These are phyloP conservation scores for Aplochiton taeniatus DNA, from an alignment of 2,797 vertebrate genomes.

Conservation along the genomic window DNA sequence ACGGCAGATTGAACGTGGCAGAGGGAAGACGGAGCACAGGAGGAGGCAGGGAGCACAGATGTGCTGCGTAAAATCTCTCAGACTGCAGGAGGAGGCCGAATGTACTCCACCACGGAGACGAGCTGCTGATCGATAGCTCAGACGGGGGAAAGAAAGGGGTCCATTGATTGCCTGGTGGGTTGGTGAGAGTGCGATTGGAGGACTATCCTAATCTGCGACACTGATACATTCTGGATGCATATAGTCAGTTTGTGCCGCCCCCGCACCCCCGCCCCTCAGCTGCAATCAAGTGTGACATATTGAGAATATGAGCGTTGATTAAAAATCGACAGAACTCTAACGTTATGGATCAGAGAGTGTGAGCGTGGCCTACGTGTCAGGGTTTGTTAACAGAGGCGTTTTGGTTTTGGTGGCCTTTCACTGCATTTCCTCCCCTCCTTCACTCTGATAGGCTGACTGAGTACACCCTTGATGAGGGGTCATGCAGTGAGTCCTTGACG, in stretches of 20 bases:
- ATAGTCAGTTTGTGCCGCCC: too few relatives aligned
- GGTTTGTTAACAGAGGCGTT: too few relatives aligned
- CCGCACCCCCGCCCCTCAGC: slow-evolving; percentile 10
- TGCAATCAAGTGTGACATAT: slow-evolving; percentile 27
- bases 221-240: too few relatives aligned
- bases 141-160: slow-evolving; percentile 23
- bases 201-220: too few relatives aligned
- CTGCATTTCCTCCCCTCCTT: too few relatives aligned
- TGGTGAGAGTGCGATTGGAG: slow-evolving; percentile 18
- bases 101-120: slow-evolving; percentile 24
- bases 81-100: slow-evolving; percentile 28
- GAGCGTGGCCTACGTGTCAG: slow-evolving; percentile 6
- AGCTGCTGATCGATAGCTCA: slow-evolving; percentile 45
- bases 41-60: neutral
- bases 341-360: slow-evolving; percentile 29
- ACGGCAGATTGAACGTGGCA: too few relatives aligned
- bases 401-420: neutral
- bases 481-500: slow-evolving; percentile 7
- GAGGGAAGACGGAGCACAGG: too few relatives aligned
- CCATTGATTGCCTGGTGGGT: slow-evolving; percentile 25
- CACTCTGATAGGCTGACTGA: too few relatives aligned
- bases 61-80: slow-evolving; percentile 28
- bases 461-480: too few relatives aligned
- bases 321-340: slow-evolving; percentile 45
- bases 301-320: slow-evolving; percentile 51